These are phyloP conservation scores for Hippocampus guttulatus DNA, from an alignment of 2,113 vertebrate genomes.

Conservation along the genomic window DNA sequence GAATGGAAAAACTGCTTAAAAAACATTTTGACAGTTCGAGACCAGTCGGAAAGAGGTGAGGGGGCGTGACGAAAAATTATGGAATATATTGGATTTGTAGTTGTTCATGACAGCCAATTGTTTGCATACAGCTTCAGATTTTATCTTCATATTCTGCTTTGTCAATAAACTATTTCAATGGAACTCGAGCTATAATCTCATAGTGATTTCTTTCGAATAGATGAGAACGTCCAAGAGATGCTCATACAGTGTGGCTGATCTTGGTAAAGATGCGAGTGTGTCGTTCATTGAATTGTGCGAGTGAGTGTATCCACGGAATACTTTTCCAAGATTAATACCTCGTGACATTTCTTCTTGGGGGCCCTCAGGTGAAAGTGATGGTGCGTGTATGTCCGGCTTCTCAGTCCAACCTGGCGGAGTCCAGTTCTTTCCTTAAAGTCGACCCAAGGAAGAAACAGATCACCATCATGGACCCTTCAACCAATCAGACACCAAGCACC, in stretches of 20 bases:
- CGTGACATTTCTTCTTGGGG: slow-evolving; percentile 12
- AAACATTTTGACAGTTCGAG: slow-evolving; percentile 33
- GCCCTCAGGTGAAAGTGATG: slow-evolving; percentile 92
- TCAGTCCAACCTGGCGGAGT: slow-evolving; percentile 80
- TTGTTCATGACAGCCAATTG: neutral
- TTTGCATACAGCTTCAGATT: neutral
- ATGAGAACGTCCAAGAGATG: neutral
- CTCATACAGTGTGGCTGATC: neutral
- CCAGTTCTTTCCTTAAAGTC: slow-evolving; percentile 94
- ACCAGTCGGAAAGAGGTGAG: neutral
- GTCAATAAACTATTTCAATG: neutral
- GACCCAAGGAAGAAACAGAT: slow-evolving; percentile 95
- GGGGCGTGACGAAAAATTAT: slow-evolving; percentile 6
- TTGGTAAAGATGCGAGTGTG: neutral
- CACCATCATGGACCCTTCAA: slow-evolving; percentile 86
- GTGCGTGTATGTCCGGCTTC: slow-evolving; percentile 85
- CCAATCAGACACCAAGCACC: slow-evolving; percentile 75
- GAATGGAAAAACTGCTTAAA: slow-evolving; percentile 43
- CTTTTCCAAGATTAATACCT: neutral
- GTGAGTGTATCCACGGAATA: neutral
- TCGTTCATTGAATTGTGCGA: neutral
- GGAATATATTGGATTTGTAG: neutral
- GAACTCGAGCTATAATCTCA: too few species aligned
- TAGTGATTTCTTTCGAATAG: neutral
- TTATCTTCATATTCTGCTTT: neutral